phyloP scores from a whole-genome alignment of 1,140 invertebrate genomes.

The Metaphire vulgaris region DNA sequence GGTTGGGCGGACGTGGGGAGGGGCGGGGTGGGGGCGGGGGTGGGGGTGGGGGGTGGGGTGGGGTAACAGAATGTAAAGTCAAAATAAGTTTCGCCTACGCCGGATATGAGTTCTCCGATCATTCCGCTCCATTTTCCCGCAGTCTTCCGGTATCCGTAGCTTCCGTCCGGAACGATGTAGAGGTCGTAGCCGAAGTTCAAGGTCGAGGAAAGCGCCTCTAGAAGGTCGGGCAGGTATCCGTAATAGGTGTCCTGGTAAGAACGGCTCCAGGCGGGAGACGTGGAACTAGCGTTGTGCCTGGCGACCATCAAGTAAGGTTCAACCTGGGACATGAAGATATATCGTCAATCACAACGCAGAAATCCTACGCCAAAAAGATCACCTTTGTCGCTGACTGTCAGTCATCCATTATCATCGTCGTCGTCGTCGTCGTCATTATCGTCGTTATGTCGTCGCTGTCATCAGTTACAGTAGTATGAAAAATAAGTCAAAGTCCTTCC shows the following conservation, averaged over 20 bases:
- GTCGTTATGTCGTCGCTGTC: not conserved
- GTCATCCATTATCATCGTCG: not conserved
- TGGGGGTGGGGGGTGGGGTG: too few relatives aligned
- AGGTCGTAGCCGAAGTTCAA: constrained; percentile 26
- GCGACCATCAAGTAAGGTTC: constrained; percentile 27
- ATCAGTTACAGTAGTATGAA: not conserved
- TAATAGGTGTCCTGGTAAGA: constrained; percentile 2
- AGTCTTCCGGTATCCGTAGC: constrained; percentile 18
- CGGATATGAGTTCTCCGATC: constrained; percentile 70
- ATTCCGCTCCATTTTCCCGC: constrained; percentile 74
- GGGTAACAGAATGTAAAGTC: too few relatives aligned
- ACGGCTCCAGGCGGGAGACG: not conserved
- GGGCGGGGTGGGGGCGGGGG: too few relatives aligned
- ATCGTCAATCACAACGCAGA: too few relatives aligned
- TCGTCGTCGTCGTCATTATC: not conserved
- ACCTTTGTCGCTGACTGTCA: not conserved
- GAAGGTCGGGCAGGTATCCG: constrained; percentile 25
- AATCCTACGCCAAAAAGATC: not conserved
- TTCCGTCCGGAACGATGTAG: constrained; percentile 21
- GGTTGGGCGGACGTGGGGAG: too few relatives aligned
- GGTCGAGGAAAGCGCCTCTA: constrained; percentile 11
- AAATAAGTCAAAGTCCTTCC: too few relatives aligned
- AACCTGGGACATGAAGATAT: too few relatives aligned
- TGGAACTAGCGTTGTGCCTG: not conserved
- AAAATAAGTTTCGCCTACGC: too few relatives aligned